A percentile compares a stretch with the other conserved stretches of the same genome.
Evolutionary conservation across 2,797 vertebrate species (phyloP).

Genomic region (Eremophila alpestris): DNA sequence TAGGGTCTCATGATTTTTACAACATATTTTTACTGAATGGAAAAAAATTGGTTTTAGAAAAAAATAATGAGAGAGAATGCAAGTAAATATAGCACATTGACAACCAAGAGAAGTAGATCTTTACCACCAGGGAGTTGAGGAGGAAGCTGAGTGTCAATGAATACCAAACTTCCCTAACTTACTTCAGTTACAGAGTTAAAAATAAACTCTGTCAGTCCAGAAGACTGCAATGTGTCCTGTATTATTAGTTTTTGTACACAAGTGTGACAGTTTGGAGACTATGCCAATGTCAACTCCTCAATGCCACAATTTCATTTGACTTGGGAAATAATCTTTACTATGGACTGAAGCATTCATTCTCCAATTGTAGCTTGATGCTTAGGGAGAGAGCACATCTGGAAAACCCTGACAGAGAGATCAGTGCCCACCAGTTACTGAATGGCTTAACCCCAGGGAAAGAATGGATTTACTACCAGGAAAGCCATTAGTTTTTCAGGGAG

Average conservation of each 20-base stretch:
- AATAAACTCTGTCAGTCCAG: not conserved
- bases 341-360: not conserved
- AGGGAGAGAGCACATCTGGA: not conserved
- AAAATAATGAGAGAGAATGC: not conserved
- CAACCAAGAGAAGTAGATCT: not conserved
- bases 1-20: not conserved
- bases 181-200: conserved; percentile 23
- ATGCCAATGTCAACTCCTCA: not conserved
- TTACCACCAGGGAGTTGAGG: not conserved
- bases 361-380: not conserved
- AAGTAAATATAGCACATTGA: not conserved
- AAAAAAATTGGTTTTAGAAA: accelerated
- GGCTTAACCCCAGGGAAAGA: not conserved
- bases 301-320: not conserved
- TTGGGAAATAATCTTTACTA: not conserved
- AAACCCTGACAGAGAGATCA: not conserved
- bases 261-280: not conserved
- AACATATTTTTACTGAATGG: not conserved
- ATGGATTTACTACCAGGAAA: not conserved
- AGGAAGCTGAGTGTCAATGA: not conserved
- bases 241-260: not conserved
- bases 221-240: not conserved
- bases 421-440: not conserved
- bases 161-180: not conserved
- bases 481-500: not conserved